A percentile compares a stretch with the other conserved stretches of the same genome.
These are phyloP conservation scores for Apeira syringaria DNA, from an alignment of 2,888 invertebrate species.

Conservation along the genomic window DNA sequence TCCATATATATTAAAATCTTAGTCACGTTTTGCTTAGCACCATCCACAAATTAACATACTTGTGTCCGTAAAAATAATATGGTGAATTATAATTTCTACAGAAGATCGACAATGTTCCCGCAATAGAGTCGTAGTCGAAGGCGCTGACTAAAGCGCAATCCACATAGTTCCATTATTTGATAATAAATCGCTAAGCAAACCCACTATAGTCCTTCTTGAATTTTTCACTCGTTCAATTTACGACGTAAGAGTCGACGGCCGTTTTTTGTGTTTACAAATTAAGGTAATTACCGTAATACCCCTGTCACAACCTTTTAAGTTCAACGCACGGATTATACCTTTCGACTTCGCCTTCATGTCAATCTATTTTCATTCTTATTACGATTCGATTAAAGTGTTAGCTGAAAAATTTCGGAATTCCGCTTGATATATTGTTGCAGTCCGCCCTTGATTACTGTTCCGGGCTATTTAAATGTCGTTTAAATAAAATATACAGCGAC, in stretches of 20 bases:
- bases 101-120: conserved; percentile 56
- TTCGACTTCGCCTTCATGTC: conserved; percentile 36
- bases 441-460: conserved; percentile 66
- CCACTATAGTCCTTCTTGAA: conserved; percentile 42
- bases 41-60: too few relatives aligned
- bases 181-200: conserved; percentile 13
- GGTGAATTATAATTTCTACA: conserved; percentile 52
- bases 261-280: conserved; percentile 79
- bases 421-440: conserved; percentile 63
- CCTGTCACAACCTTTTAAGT: conserved; percentile 79
- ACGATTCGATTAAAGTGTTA: conserved; percentile 48
- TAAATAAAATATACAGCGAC: conserved; percentile 60
- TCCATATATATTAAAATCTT: too few relatives aligned
- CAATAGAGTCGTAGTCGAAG: conserved; percentile 28
- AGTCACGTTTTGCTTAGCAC: too few relatives aligned
- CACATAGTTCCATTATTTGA: too few relatives aligned
- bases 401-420: conserved; percentile 49
- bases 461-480: conserved; percentile 74
- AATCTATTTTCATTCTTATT: conserved; percentile 54
- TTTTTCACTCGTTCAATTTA: conserved; percentile 57
- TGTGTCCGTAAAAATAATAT: too few relatives aligned
- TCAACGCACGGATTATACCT: conserved; percentile 68
- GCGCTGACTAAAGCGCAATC: conserved; percentile 52
- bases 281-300: conserved; percentile 77
- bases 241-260: conserved; percentile 52